These are phyloP conservation scores for Microplitis deprimator DNA, from an alignment of 2,888 invertebrate genomes.

Conservation along the genomic window DNA sequence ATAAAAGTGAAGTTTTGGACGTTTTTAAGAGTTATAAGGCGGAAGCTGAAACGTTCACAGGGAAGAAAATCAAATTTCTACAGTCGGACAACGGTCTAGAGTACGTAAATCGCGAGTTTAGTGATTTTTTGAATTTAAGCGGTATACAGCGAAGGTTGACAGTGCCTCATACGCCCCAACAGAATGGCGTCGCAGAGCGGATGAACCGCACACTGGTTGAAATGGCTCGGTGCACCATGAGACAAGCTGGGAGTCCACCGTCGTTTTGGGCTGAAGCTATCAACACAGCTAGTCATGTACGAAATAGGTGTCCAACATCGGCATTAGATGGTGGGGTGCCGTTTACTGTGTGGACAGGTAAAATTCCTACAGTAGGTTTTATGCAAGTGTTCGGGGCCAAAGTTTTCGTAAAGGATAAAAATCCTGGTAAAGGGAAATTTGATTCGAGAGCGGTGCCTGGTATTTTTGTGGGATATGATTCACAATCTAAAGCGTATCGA, in stretches of 20 bases:
- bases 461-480: slow-evolving; percentile 11
- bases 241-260: slow-evolving; percentile 41
- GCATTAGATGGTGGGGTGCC: slow-evolving; percentile 13
- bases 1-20: slow-evolving; percentile 40
- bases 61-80: slow-evolving; percentile 44
- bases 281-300: slow-evolving; percentile 51
- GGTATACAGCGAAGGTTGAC: slow-evolving; percentile 54
- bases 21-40: slow-evolving; percentile 42
- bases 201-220: slow-evolving; percentile 56
- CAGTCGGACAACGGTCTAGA: slow-evolving; percentile 50
- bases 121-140: slow-evolving; percentile 42
- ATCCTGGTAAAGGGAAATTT: not conserved
- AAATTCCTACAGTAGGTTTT: too few species aligned
- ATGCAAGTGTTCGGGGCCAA: too few species aligned
- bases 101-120: slow-evolving; percentile 46
- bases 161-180: slow-evolving; percentile 54
- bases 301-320: slow-evolving; percentile 50
- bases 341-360: too few species aligned
- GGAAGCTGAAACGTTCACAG: slow-evolving; percentile 38
- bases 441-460: not conserved
- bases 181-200: slow-evolving; percentile 58
- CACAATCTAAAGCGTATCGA: not conserved
- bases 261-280: slow-evolving; percentile 54
- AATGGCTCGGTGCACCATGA: slow-evolving; percentile 53
- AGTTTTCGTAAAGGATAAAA: too few species aligned